phyloP scores from a whole-genome alignment of 2,113 vertebrate genomes.

The Cyanoramphus novaezelandiae region DNA sequence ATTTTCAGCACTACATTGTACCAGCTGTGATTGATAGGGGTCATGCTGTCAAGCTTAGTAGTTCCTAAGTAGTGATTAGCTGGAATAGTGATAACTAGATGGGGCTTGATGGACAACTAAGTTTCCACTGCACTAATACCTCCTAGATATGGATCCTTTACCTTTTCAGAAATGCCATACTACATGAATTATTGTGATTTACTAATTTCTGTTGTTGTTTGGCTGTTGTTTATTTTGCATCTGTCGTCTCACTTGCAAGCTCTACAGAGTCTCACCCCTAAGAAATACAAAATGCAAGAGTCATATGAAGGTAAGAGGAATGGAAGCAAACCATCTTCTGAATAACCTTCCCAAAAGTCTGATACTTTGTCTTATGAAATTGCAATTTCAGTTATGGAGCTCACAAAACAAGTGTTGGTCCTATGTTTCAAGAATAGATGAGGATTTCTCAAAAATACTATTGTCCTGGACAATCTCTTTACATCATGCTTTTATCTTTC shows the following conservation, averaged over 20 bases:
- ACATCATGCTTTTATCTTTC: neutral
- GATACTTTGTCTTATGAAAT: neutral
- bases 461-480: neutral
- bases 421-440: neutral
- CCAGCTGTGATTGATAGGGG: constrained; percentile 17
- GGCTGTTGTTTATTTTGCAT: neutral
- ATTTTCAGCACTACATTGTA: constrained; percentile 28
- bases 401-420: neutral
- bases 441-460: neutral
- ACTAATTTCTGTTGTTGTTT: neutral
- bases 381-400: neutral
- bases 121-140: neutral
- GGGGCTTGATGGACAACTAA: neutral
- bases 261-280: neutral
- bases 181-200: neutral
- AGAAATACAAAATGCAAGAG: neutral
- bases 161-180: neutral
- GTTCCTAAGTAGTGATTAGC: neutral
- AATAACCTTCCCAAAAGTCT: neutral
- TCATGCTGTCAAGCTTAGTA: constrained; percentile 5
- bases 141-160: neutral
- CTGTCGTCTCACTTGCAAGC: neutral
- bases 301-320: neutral
- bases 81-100: neutral
- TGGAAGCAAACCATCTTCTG: neutral